Evolutionary conservation across 2,113 vertebrate genomes (phyloP), one percentile per base, ranked within the genome.

Genomic region (Centropus bengalensis): DNA sequence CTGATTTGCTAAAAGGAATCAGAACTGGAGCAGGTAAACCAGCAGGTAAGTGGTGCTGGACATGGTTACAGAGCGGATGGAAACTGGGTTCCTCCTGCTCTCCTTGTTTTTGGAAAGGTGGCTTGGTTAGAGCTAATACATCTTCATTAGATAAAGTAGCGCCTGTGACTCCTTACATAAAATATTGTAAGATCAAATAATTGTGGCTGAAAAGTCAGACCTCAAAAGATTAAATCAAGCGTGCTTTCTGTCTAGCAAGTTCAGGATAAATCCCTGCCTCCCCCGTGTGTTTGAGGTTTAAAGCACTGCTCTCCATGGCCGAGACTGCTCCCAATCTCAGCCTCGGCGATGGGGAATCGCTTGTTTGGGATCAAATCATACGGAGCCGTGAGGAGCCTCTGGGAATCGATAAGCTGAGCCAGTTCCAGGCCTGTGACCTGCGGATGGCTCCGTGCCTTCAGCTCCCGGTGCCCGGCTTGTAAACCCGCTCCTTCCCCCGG

Each of bases 181-280:
- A 92, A 63, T 78, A 56, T 8, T 82, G 3, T 23, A 24, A 91
- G 80, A 92, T 88, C 76, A 91, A 88, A 86, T 83, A 75, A 75
- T 22, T 78, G 91, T 84, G 80, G 64, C 80, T 79, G 88, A 78
- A 84, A 92, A 71, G 75, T 36, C 83, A 92, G 80, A 60, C 83
- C 91, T 92, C 73, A 40, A 33, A 81, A 86, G 88, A 91, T 32
- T 58, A 75, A 95, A 93, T 91, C 52, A 92, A 59, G n/a, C 11
- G 0, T 12, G 9, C 70, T 78, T 80, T 69, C 63, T 83, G 36
- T 75, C 59, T 51, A 10, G 45, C 17, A 18, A 59, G n/a, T 58
- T 71, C 1, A 54, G 86, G 80, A 88, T 51, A 55, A 70, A 88
- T 68, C 71, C 42, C 9, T 30, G 40, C 15, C 40, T 16, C 40